phyloP scores from a whole-genome alignment of 2,113 vertebrate genomes.

The Scortum barcoo region DNA sequence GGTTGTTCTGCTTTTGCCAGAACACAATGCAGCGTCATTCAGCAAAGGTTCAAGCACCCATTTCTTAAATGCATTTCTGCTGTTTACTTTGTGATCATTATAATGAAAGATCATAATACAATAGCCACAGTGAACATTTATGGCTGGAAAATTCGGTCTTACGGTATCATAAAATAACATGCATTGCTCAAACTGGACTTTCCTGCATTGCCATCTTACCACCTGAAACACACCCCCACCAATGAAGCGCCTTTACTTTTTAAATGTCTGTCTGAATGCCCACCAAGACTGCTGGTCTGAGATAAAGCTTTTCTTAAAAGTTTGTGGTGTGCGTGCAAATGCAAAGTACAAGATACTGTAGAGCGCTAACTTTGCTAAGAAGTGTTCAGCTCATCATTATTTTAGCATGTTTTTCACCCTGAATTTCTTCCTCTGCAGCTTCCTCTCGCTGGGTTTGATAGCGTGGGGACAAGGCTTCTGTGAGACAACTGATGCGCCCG shows the following conservation, averaged over 20 bases:
- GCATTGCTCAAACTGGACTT: not conserved
- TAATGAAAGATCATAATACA: not conserved
- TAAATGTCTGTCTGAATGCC: not conserved
- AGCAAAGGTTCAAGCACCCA: no score
- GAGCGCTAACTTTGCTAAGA: not conserved
- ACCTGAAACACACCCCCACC: not conserved
- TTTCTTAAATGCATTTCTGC: not conserved
- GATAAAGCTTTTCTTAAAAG: not conserved
- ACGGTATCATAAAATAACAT: not conserved
- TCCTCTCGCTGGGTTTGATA: not conserved
- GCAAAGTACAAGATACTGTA: not conserved
- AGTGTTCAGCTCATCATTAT: constrained; percentile 11
- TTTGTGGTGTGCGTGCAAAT: not conserved
- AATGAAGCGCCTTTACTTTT: not conserved
- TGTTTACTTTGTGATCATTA: not conserved
- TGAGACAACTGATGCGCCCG: not conserved
- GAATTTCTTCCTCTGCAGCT: not conserved
- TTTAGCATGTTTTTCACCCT: constrained; percentile 6
- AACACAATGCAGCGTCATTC: not conserved
- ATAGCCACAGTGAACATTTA: no score
- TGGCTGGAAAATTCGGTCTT: not conserved
- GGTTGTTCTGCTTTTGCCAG: no score
- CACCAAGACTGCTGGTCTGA: not conserved
- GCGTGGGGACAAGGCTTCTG: not conserved
- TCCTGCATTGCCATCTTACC: not conserved